Conservation (phyloP, 2,888 invertebrate species). For the Malthinus seriepunctatus region DNA sequence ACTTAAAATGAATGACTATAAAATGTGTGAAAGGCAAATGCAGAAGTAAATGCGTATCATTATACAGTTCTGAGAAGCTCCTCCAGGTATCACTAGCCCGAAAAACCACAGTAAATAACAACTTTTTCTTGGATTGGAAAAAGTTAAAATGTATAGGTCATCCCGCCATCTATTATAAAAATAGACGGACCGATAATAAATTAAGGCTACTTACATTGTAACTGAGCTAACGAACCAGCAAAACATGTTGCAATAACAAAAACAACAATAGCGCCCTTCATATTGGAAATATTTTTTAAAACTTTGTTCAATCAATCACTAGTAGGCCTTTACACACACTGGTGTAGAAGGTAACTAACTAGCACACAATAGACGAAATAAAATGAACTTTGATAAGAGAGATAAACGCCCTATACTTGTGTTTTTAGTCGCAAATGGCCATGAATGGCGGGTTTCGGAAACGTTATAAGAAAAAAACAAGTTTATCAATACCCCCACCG, state of each 20-base stretch:
- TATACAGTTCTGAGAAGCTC: too few relatives aligned
- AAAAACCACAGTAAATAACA: too few relatives aligned
- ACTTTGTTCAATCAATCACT: slow-evolving; percentile 20
- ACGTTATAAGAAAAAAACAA: slow-evolving; percentile 1
- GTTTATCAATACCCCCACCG: slow-evolving; percentile 12
- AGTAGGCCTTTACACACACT: slow-evolving; percentile 87
- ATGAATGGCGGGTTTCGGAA: not conserved
- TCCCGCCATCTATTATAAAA: too few relatives aligned
- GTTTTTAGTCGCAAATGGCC: not conserved
- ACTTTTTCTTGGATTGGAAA: too few relatives aligned
- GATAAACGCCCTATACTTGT: slow-evolving; percentile 13
- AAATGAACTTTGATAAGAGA: slow-evolving; percentile 7
- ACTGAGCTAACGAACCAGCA: slow-evolving; percentile 58
- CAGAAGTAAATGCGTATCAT: too few relatives aligned
- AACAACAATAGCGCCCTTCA: slow-evolving; percentile 63
- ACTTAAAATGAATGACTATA: too few relatives aligned
- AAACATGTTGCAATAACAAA: slow-evolving; percentile 56
- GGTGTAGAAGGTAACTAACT: slow-evolving; percentile 79
- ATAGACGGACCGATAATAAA: too few relatives aligned
- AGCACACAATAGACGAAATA: slow-evolving; percentile 29
- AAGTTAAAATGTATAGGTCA: too few relatives aligned
- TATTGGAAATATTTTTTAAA: slow-evolving; percentile 35
- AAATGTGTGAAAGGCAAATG: too few relatives aligned
- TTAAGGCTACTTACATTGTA: slow-evolving; percentile 68
- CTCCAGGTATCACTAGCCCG: too few relatives aligned